Conservation (phyloP, 2,113 vertebrate genomes). For the Felis chaus region DNA sequence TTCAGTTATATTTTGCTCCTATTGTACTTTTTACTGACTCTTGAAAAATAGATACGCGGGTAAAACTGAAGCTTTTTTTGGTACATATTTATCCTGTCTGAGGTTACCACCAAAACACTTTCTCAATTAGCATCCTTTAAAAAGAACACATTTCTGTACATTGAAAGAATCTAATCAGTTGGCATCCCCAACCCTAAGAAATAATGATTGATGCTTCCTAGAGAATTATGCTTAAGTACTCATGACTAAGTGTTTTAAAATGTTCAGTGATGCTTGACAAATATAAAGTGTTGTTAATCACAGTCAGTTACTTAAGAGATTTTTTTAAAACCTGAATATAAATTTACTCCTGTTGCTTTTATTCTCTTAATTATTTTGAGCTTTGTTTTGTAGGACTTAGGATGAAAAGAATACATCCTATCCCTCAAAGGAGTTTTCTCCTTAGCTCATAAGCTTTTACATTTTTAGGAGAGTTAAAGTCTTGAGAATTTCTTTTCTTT, state of each 20-base stretch:
- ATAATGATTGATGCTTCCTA: conserved; percentile 46
- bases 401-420: neutral
- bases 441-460: neutral
- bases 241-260: conserved; percentile 35
- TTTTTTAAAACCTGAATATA: neutral
- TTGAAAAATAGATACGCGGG: conserved; percentile 49
- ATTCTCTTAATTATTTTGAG: conserved; percentile 13
- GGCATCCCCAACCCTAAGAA: conserved; percentile 4
- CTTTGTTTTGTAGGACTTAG: conserved; percentile 18
- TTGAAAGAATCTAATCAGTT: conserved; percentile 26
- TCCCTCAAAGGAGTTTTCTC: neutral
- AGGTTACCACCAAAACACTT: conserved; percentile 25
- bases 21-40: conserved; percentile 31
- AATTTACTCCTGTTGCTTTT: neutral
- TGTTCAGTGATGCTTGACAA: neutral
- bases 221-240: conserved; percentile 6
- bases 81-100: conserved; percentile 37
- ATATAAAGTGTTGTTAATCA: conserved; percentile 20
- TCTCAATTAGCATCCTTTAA: conserved; percentile 58
- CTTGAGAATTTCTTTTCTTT: conserved; percentile 37
- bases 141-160: neutral
- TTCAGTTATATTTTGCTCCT: conserved; percentile 44
- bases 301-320: neutral
- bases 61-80: conserved; percentile 22
- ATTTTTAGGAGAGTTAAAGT: neutral